Conservation (phyloP, 2,888 invertebrate species). For the Autographa pulchrina region DNA sequence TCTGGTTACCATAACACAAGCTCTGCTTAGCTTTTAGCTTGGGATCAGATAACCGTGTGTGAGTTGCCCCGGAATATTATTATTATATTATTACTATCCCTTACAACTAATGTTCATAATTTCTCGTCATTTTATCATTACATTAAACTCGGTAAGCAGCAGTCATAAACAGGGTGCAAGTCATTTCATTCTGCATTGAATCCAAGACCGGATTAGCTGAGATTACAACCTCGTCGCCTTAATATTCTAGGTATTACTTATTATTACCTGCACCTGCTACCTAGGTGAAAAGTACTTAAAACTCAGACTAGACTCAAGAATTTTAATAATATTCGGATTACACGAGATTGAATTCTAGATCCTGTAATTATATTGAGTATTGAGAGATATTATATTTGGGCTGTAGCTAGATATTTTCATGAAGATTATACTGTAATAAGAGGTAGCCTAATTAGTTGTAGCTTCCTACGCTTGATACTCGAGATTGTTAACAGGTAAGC, state of each 20-base stretch:
- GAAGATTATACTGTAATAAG: not conserved
- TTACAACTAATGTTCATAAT: too few relatives aligned
- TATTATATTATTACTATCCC: too few relatives aligned
- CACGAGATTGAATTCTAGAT: not conserved
- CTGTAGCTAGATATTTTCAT: not conserved
- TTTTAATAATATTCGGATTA: conserved; percentile 23
- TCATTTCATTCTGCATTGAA: conserved; percentile 39
- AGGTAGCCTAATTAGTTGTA: too few relatives aligned
- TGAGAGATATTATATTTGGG: not conserved
- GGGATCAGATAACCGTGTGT: too few relatives aligned
- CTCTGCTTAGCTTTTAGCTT: too few relatives aligned
- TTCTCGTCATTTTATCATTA: too few relatives aligned
- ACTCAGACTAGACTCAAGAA: conserved; percentile 23
- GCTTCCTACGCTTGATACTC: too few relatives aligned
- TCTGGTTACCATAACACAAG: too few relatives aligned
- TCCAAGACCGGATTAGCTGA: conserved; percentile 31
- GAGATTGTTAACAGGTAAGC: too few relatives aligned
- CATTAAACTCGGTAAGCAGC: not conserved
- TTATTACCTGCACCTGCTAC: conserved; percentile 7
- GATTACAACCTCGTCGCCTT: conserved; percentile 35
- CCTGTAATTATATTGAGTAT: not conserved
- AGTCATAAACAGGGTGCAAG: conserved; percentile 25
- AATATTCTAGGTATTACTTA: conserved; percentile 33
- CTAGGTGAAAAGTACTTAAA: conserved; percentile 5
- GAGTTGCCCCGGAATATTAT: too few relatives aligned